Conservation (phyloP, 1,140 invertebrate species). For the Penaeus chinensis region DNA sequence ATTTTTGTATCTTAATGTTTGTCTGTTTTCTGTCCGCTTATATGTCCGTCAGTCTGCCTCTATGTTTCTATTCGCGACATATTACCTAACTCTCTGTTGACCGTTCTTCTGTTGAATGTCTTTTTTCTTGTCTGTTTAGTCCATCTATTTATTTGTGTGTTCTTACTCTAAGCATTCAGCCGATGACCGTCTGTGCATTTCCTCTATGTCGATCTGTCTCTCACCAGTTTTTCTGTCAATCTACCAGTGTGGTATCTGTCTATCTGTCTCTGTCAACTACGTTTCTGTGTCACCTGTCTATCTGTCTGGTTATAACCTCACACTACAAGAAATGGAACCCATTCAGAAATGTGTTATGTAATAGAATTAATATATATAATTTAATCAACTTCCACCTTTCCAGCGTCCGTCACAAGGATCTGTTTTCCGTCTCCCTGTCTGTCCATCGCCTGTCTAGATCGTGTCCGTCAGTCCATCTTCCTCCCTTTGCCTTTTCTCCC, state of each 20-base stretch:
- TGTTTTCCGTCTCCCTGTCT: background rate
- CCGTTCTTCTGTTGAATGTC: background rate
- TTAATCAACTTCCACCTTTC: too few species aligned
- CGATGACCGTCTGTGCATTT: background rate
- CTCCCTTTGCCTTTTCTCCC: background rate
- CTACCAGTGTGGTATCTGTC: background rate
- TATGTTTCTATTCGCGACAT: background rate
- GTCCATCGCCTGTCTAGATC: background rate
- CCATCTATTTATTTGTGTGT: too few species aligned
- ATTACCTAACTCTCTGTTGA: background rate
- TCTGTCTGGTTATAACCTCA: too few species aligned
- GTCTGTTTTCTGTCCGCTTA: background rate
- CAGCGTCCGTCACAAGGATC: background rate
- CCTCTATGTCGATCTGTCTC: background rate
- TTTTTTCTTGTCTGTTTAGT: background rate
- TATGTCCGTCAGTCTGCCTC: background rate
- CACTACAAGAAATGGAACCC: too few species aligned
- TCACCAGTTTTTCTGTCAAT: background rate
- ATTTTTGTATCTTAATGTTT: background rate
- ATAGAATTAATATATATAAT: too few species aligned
- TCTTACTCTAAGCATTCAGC: too few species aligned
- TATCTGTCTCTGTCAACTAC: too few species aligned
- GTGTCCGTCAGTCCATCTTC: background rate
- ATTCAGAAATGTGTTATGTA: too few species aligned
- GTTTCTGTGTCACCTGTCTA: too few species aligned